Evolutionary conservation across 2,888 invertebrate species (phyloP).

Genomic region (Ormyrus thymus): DNA sequence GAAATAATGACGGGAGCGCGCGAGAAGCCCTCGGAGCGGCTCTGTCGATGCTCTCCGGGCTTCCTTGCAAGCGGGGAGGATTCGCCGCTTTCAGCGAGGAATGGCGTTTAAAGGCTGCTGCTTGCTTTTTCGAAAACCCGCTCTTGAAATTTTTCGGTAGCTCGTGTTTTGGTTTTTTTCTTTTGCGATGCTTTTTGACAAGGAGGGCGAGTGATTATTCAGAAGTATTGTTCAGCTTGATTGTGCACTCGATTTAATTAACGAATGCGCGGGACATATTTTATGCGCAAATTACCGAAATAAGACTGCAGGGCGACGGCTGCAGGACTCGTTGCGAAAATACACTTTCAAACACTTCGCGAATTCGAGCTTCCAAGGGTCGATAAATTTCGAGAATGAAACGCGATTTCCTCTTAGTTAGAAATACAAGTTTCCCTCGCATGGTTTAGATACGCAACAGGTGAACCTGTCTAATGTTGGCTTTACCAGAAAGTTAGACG

Average conservation of each 20-base stretch:
- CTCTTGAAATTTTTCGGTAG: no score
- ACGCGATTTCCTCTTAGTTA: constrained; percentile 9
- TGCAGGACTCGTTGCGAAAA: constrained; percentile 71
- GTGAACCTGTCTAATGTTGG: constrained; percentile 29
- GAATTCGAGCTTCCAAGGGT: constrained; percentile 24
- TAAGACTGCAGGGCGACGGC: constrained; percentile 60
- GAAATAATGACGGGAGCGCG: no score
- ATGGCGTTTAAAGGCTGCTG: no score
- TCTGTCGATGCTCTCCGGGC: no score
- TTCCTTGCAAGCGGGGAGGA: no score
- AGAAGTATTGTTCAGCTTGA: no score
- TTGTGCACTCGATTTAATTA: constrained; percentile 12
- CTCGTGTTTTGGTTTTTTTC: no score
- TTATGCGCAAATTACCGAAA: constrained; percentile 32
- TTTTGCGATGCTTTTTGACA: no score
- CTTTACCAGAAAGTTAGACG: neutral
- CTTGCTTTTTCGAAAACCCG: no score
- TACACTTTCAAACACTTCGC: constrained; percentile 58
- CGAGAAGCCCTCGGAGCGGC: no score
- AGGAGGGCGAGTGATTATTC: no score
- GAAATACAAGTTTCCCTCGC: constrained; percentile 6
- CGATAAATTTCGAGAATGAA: constrained; percentile 32
- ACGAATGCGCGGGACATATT: neutral
- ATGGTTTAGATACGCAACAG: constrained; percentile 40
- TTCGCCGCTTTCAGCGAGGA: no score